Evolutionary conservation across 2,888 invertebrate genomes (phyloP), one percentile per base, ranked within the genome.

Genomic region (Holacanthella duospinosa): DNA sequence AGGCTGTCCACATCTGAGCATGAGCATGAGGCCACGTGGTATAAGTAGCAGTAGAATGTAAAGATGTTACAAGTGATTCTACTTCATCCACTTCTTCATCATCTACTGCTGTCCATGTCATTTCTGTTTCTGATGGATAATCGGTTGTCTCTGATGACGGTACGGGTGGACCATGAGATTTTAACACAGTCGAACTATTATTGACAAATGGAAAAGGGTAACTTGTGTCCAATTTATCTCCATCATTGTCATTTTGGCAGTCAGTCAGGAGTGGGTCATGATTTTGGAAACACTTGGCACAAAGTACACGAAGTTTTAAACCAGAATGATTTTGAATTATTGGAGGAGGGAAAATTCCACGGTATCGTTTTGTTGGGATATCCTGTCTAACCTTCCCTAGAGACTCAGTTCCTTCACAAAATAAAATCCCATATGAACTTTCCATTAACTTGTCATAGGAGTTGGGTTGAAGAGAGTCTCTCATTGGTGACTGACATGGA

Each of bases 231-330:
- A 43, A 44, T 54, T 29, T 59, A 44, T 29, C 59, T 26, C 6
- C 36, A 24, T 59, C 56, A 55, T 43, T 24, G 62, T 66, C 66
- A 57, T 53, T 44, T 16, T 63, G 61, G 64, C 74, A 74, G 65
- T 71, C 68, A 62, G 73, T 71, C 62, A 74, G 61, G 58, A 74
- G 69, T 21, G 74, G 74, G 67, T 74, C 74, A 66, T 74, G 74
- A 65, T 72, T 72, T 67, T 70, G 68, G 61, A 74, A 65, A 60
- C 74, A 74, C 66, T 71, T 73, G 61, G 73, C 73, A 69, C 74
- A 74, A 19, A 73, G 67, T 44, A 74, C 68, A 63, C 64, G 67
- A 43, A 73, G 69, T 60, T 69, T 72, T 62, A 68, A 68, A 60
- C 56, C 61, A 24, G 61, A 57, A 55, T 61, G 55, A 53, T 56